Conservation (phyloP, 2,888 invertebrate genomes). For the Sepioteuthis lessoniana region DNA sequence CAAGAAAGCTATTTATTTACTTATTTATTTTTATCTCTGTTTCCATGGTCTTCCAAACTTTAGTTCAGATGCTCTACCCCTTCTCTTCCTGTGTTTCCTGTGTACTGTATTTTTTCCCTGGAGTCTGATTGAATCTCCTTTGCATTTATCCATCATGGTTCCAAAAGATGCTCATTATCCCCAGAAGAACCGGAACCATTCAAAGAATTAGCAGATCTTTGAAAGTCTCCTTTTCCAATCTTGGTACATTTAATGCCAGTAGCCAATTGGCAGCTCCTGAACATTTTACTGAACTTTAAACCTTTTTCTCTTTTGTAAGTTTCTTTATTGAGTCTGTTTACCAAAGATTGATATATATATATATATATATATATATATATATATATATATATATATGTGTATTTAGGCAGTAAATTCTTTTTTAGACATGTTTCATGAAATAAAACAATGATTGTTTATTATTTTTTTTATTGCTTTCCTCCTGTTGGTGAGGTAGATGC, state of each 20-base stretch:
- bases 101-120: not conserved
- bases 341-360: not conserved
- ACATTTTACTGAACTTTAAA: not conserved
- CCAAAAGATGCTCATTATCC: not conserved
- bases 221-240: conserved; percentile 11
- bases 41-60: not conserved
- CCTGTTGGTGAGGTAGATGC: no score
- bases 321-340: not conserved
- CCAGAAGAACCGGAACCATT: conserved; percentile 8
- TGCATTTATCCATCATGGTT: not conserved
- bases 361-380: not conserved
- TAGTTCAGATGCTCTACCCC: not conserved
- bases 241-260: not conserved
- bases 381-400: no score
- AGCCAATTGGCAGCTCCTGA: not conserved
- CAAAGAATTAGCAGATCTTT: not conserved
- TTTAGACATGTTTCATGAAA: no score
- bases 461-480: no score
- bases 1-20: not conserved
- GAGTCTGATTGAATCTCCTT: not conserved
- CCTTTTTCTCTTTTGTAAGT: not conserved
- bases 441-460: no score
- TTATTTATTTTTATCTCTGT: not conserved
- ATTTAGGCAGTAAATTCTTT: no score
- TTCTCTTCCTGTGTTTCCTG: not conserved